Evolutionary conservation across 2,113 vertebrate species (phyloP).

Genomic region (Oreotragus oreotragus): DNA sequence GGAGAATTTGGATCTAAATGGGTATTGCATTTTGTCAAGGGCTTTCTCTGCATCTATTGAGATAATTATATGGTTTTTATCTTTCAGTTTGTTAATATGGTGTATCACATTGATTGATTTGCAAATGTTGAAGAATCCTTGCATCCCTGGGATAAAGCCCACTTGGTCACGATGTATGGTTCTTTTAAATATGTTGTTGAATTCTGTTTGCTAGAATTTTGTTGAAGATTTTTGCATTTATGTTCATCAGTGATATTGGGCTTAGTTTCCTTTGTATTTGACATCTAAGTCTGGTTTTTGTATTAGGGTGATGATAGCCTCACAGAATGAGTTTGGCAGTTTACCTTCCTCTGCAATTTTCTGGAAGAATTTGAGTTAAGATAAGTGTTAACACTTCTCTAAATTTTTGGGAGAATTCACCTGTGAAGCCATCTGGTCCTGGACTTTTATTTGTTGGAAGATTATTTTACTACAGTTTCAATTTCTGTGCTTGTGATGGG

Average conservation of each 20-base stretch:
- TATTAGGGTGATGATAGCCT: background rate
- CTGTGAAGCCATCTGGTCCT: background rate
- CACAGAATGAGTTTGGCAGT: background rate
- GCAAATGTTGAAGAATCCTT: background rate
- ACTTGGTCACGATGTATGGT: background rate
- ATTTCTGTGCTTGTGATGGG: background rate
- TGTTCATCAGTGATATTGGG: background rate
- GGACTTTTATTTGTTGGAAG: background rate
- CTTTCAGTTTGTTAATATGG: background rate
- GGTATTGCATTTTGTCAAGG: background rate
- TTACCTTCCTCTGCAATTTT: background rate
- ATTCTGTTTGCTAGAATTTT: background rate
- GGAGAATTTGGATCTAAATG: background rate
- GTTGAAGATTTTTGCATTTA: background rate
- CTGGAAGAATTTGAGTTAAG: background rate
- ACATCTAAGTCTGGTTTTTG: background rate
- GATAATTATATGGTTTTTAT: background rate
- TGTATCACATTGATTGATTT: background rate
- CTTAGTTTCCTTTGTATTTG: background rate
- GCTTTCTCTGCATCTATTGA: background rate
- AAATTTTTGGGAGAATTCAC: background rate
- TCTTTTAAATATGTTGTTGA: background rate
- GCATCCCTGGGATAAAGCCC: background rate
- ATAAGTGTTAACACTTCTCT: background rate
- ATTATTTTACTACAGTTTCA: background rate